Evolutionary conservation across 2,797 vertebrate genomes (phyloP).

Genomic region (Darevskia mixta): DNA sequence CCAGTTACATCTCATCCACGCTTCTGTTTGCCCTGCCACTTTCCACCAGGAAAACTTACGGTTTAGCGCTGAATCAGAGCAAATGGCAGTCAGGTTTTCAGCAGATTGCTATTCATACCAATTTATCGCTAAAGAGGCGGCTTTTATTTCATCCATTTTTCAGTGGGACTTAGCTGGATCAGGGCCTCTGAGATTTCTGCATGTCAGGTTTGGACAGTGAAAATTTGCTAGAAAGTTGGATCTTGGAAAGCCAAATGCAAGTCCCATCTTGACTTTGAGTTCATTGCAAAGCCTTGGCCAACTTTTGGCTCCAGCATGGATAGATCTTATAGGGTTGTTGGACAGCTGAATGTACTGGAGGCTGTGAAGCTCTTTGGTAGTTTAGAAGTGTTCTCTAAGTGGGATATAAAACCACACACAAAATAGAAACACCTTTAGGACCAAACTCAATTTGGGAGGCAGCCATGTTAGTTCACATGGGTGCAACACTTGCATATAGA

Average conservation of each 20-base stretch:
- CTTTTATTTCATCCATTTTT: not conserved
- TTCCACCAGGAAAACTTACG: no score
- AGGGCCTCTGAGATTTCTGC: not conserved
- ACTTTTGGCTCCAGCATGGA: not conserved
- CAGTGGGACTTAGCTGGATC: not conserved
- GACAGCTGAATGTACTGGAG: no score
- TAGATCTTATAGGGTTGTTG: not conserved
- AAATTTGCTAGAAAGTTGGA: not conserved
- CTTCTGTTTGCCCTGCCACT: no score
- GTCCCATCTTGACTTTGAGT: not conserved
- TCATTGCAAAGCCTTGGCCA: not conserved
- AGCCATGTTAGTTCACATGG: not conserved
- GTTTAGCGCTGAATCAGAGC: no score
- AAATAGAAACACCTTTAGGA: not conserved
- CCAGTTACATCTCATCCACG: not conserved
- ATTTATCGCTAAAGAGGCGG: no score
- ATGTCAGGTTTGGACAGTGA: not conserved
- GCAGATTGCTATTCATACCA: no score
- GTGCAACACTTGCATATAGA: not conserved
- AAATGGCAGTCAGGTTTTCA: no score
- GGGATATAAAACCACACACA: not conserved
- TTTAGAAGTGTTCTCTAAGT: not conserved
- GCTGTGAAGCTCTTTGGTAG: not conserved
- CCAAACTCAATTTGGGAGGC: not conserved
- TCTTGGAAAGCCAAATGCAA: not conserved